Base-by-base conservation (phyloP, 2,797 vertebrate species). In the Rachycentron canadum region DNA sequence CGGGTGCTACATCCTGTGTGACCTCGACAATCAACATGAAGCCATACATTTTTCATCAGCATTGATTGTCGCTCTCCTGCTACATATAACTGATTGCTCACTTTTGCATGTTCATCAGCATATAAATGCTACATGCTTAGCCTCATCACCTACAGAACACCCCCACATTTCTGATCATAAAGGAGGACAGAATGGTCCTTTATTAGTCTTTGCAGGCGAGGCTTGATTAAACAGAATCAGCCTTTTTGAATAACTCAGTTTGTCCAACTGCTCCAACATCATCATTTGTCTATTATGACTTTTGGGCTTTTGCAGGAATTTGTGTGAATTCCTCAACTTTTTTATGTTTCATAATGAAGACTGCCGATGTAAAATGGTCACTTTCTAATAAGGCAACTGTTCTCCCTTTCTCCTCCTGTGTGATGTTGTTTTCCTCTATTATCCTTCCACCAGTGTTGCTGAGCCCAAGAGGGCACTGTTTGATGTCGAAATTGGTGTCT, bases 401-500 rank as follows among this genome's bases (percentile, higher is more conserved):
- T 73, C n/a, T n/a, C 73, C 41, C 30, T 71, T 32, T 63, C 38
- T 77, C 58, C 49, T 61, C 65, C 65, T 49, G 62, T 77, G 57
- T 75, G 61, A 70, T 79, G 78, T 82, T 79, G 73, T 80, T 85
- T 69, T 49, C 64, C 40, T 49, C 87, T 87, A 86, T 91, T 90
- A 89, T 86, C 73, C 85, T 74, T 89, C 86, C 67, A 69, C 47
- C 67, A 23, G 64, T 80, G 71, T 82, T 82, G 59, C 70, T 58
- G 74, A 83, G 87, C 76, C 87, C 82, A 83, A 84, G 78, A 89
- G 86, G 71, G 57, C 74, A 81, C 63, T 82, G 83, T 89, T 90
- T 91, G 85, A 92, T 91, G 87, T 86, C 53, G 58, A 73, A 93
- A 91, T 91, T 88, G 87, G 88, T 89, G 85, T 93, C 79, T 87